Conservation (phyloP, 1,140 invertebrate genomes). For the Andricus grossulariae region DNA sequence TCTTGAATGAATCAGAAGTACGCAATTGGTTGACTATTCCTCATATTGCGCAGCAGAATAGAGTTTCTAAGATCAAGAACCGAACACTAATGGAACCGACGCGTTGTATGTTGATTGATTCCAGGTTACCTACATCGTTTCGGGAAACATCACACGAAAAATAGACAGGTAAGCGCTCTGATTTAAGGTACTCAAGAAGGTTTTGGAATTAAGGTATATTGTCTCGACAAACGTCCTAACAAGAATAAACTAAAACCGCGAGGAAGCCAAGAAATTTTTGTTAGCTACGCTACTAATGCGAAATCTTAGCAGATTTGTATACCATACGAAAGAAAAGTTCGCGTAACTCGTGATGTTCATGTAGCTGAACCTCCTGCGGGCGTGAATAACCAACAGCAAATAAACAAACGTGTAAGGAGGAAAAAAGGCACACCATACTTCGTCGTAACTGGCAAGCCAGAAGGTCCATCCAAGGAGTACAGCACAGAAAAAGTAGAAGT, state of each 20-base stretch:
- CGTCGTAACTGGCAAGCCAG: neutral
- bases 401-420: neutral
- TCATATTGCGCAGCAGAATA: too few species aligned
- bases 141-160: too few species aligned
- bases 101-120: too few species aligned
- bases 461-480: neutral
- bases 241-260: neutral
- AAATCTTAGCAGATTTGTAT: neutral
- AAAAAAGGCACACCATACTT: neutral
- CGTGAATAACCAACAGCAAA: neutral
- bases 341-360: neutral
- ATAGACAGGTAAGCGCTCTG: too few species aligned
- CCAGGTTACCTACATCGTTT: too few species aligned
- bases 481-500: neutral
- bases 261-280: neutral
- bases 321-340: neutral
- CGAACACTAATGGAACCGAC: too few species aligned
- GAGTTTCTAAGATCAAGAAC: too few species aligned
- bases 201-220: constrained; percentile 24
- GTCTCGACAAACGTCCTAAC: neutral
- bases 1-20: too few species aligned
- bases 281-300: neutral
- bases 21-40: too few species aligned
- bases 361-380: neutral
- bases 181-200: too few species aligned